Conservation (phyloP, 2,797 vertebrate genomes). For the Lithobates sylvaticus region DNA sequence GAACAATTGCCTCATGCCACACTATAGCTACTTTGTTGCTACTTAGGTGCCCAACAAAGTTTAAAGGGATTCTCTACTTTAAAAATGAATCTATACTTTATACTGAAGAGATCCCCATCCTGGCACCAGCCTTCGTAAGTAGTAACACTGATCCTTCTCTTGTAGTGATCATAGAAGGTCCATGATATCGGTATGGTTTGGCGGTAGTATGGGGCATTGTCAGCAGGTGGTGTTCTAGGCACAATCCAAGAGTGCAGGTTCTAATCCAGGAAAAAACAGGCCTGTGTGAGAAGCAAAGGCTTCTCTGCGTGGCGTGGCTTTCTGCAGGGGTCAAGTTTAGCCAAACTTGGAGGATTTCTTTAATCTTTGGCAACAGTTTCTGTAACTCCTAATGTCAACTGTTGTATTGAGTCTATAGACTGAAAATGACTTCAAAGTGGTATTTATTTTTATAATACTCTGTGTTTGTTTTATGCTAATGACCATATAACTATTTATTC, state of each 20-base stretch:
- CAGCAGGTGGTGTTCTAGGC: not conserved
- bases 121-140: not conserved
- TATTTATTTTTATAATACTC: slow-evolving; percentile 39
- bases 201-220: not conserved
- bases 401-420: slow-evolving; percentile 27
- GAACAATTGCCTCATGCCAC: not conserved
- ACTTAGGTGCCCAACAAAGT: not conserved
- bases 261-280: not conserved
- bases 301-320: not conserved
- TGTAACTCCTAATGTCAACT: not conserved
- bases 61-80: too few species aligned
- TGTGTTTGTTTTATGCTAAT: slow-evolving; percentile 4
- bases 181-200: not conserved
- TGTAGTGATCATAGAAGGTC: too few species aligned
- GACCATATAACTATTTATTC: slow-evolving; percentile 13
- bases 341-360: not conserved
- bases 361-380: not conserved
- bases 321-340: not conserved
- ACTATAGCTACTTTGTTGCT: not conserved
- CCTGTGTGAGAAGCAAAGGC: not conserved
- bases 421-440: not conserved
- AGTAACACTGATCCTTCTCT: not conserved
- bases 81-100: not conserved
- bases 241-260: not conserved
- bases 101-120: not conserved